Evolutionary conservation across 1,140 invertebrate species (phyloP), one percentile per base, ranked within the genome.

Genomic region (Sipha flava): DNA sequence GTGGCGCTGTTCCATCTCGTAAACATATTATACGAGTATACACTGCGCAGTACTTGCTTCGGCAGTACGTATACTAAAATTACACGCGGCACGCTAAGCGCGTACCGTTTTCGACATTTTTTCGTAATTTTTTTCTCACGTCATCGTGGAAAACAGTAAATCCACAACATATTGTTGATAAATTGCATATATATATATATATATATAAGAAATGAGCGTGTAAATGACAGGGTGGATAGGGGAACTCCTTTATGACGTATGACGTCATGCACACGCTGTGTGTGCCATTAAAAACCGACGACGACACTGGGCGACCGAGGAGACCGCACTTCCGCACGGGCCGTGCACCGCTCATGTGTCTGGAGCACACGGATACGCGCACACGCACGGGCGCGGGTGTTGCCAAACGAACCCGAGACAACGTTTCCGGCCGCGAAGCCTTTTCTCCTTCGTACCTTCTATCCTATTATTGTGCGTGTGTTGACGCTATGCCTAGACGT

Each of bases 251-350:
- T 77, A 77, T 31, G 49, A 57, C n/a, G 34, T 59, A 77, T 77
- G 73, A 77, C 73, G 73, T 77, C 73, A 77, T 29, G 31, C 31
- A 23, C 68, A 18, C n/a, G 16, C 34, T 10, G 47, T 57, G 49
- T 68, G 21, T 54, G 49, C 47, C 72, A 54, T 77, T 77, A 57
- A 57, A 77, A 77, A 57, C 47, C 49, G 73, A 59, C 52, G 40
- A 57, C 29, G 52, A 77, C 59, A 77, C 52, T 29, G 66, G 26
- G 43, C 64, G 66, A 29, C 73, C 73, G 26, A 77, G 73, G 49
- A 77, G 73, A 77, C 73, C 73, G 73, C 73, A 77, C 73, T 77
- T 77, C 73, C 73, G 73, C 73, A 77, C 73, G 34, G 73, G 73
- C 31, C 73, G 52, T 1, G 21, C 45, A 34, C 49, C 49, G 70